These are phyloP conservation scores for Oscheius onirici DNA, from an alignment of 2,888 invertebrate genomes.

Conservation along the genomic window DNA sequence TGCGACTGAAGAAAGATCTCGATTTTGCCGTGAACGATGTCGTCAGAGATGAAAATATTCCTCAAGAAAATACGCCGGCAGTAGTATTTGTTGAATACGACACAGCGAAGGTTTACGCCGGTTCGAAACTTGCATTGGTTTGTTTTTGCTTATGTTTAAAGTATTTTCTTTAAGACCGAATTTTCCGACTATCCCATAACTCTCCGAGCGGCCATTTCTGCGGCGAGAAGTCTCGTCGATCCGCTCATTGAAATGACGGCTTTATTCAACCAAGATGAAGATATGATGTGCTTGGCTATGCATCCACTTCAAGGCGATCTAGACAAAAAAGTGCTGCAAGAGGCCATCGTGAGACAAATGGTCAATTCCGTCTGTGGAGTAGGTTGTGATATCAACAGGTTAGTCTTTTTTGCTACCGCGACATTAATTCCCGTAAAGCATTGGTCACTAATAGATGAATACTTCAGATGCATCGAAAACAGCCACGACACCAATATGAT, in stretches of 20 bases:
- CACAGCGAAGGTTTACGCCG: slow-evolving; percentile 88
- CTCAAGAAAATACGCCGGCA: neutral
- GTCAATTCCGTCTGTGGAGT: slow-evolving; percentile 92
- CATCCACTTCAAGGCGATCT: slow-evolving; percentile 80
- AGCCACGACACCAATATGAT: slow-evolving; percentile 84
- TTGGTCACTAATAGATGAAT: neutral
- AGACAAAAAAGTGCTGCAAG: slow-evolving; percentile 80
- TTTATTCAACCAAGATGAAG: slow-evolving; percentile 92
- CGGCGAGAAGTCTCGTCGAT: slow-evolving; percentile 91
- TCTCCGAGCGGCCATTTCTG: slow-evolving; percentile 89
- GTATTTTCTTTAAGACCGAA: slow-evolving; percentile 45
- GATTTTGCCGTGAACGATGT: slow-evolving; percentile 26
- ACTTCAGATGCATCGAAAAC: slow-evolving; percentile 83
- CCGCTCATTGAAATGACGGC: slow-evolving; percentile 95
- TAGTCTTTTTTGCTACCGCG: neutral
- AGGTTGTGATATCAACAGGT: slow-evolving; percentile 52
- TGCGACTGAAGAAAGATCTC: slow-evolving; percentile 41
- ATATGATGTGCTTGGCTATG: slow-evolving; percentile 91
- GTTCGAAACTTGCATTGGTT: slow-evolving; percentile 78
- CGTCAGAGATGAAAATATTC: slow-evolving; percentile 73
- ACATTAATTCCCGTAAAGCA: too few species aligned
- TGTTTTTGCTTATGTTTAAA: neutral
- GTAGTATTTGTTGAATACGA: slow-evolving; percentile 95
- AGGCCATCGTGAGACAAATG: slow-evolving; percentile 85
- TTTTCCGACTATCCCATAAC: slow-evolving; percentile 78